Conservation (phyloP, 2,797 vertebrate species). For the Lateolabrax maculatus region DNA sequence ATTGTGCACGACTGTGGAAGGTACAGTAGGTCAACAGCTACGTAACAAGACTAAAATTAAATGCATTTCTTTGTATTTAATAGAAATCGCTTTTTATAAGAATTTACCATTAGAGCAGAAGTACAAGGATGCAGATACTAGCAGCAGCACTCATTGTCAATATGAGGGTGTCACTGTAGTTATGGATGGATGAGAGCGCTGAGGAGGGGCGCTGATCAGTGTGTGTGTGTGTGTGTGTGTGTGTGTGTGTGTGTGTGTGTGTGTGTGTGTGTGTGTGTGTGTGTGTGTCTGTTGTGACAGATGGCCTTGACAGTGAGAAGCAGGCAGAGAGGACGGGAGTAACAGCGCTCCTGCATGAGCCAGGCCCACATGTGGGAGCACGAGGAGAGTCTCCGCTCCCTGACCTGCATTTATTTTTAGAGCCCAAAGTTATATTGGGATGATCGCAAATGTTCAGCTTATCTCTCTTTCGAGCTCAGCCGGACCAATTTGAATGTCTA, state of each 20-base stretch:
- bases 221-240: constrained; percentile 25
- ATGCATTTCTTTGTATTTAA: neutral
- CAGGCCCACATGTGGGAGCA: constrained; percentile 76
- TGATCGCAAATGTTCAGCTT: constrained; percentile 75
- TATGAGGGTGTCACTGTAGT: constrained; percentile 59
- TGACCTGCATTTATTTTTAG: constrained; percentile 83
- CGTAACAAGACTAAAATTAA: neutral
- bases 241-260: constrained; percentile 37
- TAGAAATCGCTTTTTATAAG: too few relatives aligned
- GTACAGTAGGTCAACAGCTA: neutral
- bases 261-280: constrained; percentile 22
- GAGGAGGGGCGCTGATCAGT: constrained; percentile 38
- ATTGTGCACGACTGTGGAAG: constrained; percentile 15
- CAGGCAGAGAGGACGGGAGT: constrained; percentile 62
- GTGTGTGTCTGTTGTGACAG: constrained; percentile 65
- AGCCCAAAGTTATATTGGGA: constrained; percentile 79
- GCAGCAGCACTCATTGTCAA: constrained; percentile 39
- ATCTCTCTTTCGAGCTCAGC: constrained; percentile 64
- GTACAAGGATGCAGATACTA: constrained; percentile 16
- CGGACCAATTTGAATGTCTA: constrained; percentile 58
- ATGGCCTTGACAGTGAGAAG: constrained; percentile 76
- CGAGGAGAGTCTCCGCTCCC: constrained; percentile 68
- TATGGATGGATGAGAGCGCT: constrained; percentile 40
- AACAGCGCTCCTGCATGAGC: constrained; percentile 62
- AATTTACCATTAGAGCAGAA: neutral